Base-by-base conservation (phyloP, 2,888 invertebrate genomes). In the Rhamnusium bicolor region DNA sequence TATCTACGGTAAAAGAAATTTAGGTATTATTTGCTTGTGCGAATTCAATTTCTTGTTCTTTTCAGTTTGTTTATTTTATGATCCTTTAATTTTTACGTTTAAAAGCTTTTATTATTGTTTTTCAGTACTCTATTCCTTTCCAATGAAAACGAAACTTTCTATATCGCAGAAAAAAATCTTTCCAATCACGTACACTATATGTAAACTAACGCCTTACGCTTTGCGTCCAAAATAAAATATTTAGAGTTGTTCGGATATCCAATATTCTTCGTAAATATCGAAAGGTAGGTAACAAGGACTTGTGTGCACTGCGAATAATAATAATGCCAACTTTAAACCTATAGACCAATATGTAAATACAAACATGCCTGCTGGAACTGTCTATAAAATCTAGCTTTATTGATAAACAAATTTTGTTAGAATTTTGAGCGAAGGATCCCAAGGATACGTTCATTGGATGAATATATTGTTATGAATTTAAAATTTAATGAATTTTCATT, bases 151-250 rank as follows among this genome's bases (percentile, higher is more conserved):
- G 0, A 1, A 40, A 40, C 12, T 14, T 3, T 40, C 40, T 10
- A n/a, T 40, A 40, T n/a, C 40, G 12, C 40, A 1, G 12, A 40
- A 51, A 51, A 24, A 54, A 84, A 7, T 51, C 84, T 81, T 85
- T 85, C 86, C 79, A 85, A 86, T 86, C 86, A 86, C 86, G 86
- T 87, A 78, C 84, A 82, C 85, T 84, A 85, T 86, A 86, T 86
- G 86, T 85, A 86, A 87, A 87, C 86, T 83, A 85, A 85, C 84
- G 84, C 83, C 84, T 84, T 84, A 81, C 80, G 83, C 83, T 80
- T 81, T 80, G 82, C 81, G 81, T 79, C 79, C 83, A 80, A 84
- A 86, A 86, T 86, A 85, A 86, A 86, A 86, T 86, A 86, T 87
- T 87, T 85, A 86, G 85, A 84, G 79, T 84, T 82, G 83, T 81